Conservation (phyloP, 2,888 invertebrate species). For the Achlya flavicornis region DNA sequence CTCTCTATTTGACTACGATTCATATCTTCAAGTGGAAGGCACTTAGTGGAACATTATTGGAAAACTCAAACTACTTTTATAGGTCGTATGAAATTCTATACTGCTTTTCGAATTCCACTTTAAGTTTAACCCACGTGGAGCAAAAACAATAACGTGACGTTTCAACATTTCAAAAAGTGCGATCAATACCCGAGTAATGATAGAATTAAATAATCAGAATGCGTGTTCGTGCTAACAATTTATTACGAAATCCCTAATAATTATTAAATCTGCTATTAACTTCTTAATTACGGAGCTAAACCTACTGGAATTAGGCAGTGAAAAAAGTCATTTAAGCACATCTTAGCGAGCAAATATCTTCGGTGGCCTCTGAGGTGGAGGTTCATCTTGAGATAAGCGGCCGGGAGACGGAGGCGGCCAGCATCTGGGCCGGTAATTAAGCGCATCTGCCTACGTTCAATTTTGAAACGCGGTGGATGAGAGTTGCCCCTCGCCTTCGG, state of each 20-base stretch:
- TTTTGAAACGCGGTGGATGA: slow-evolving; percentile 81
- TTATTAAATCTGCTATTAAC: slow-evolving; percentile 59
- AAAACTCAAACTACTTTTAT: slow-evolving; percentile 61
- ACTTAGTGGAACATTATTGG: slow-evolving; percentile 73
- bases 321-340: slow-evolving; percentile 64
- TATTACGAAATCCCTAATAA: slow-evolving; percentile 48
- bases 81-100: slow-evolving; percentile 39
- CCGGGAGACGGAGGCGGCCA: slow-evolving; percentile 56
- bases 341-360: slow-evolving; percentile 68
- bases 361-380: slow-evolving; percentile 60
- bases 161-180: slow-evolving; percentile 23
- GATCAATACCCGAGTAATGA: slow-evolving; percentile 12
- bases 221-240: neutral
- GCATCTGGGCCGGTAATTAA: slow-evolving; percentile 82
- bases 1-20: slow-evolving; percentile 77
- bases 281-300: slow-evolving; percentile 54
- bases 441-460: slow-evolving; percentile 83
- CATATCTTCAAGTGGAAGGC: slow-evolving; percentile 69
- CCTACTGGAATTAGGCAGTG: slow-evolving; percentile 55
- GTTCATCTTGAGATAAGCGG: slow-evolving; percentile 77
- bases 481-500: slow-evolving; percentile 76
- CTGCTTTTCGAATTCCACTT: slow-evolving; percentile 13
- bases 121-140: neutral
- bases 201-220: neutral
- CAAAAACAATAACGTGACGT: neutral